Base-by-base conservation (phyloP, 2,113 vertebrate species). In the Pteronura brasiliensis region DNA sequence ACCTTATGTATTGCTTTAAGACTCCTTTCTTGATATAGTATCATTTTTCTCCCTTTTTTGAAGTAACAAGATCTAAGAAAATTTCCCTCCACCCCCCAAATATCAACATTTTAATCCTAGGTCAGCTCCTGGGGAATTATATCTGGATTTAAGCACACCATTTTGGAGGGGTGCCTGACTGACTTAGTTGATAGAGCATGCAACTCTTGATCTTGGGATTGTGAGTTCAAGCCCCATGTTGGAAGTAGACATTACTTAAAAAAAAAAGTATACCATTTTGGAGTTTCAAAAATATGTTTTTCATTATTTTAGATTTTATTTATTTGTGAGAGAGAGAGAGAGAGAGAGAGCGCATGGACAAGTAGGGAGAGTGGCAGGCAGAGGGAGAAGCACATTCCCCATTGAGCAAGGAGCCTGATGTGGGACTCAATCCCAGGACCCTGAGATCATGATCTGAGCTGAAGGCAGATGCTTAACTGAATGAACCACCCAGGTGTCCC, bases 31-130 rank as follows among this genome's bases (percentile, higher is more conserved):
- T 88, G 67, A 52, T 83, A 77, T 4, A 44, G 4, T 23, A 84
- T 90, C 3, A n/a, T 88, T 93, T 96, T 90, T 67, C 39, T 93
- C 15, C 44, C 36, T 39, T 95, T 90, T 90, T 95, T 44, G 67
- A 87, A 95, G 39, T 72, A 79, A 81, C 89, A 83, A 83, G 27
- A 31, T 86, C 63, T 71, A 63, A 61, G 81, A 87, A 25, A 87
- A 47, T 65, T 12, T 4, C 29, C 39, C 83, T 4, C 39, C 71
- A 47, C 21, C 0, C 6, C 27, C 29, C 20, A 7, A 74, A 13
- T 80, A 36, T 88, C 85, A 95, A 89, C 88, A 63, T 86, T 90
- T 88, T 61, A 65, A 79, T 84, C 25, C n/a, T 11, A 57, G 21
- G 55, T 92, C 20, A 77, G 17, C 3, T 27, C 59, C 36, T 77